Percentiles rank a stretch among this genome's conserved stretches.
Conservation (phyloP, 2,888 invertebrate genomes). For the Agrotis segetum region DNA sequence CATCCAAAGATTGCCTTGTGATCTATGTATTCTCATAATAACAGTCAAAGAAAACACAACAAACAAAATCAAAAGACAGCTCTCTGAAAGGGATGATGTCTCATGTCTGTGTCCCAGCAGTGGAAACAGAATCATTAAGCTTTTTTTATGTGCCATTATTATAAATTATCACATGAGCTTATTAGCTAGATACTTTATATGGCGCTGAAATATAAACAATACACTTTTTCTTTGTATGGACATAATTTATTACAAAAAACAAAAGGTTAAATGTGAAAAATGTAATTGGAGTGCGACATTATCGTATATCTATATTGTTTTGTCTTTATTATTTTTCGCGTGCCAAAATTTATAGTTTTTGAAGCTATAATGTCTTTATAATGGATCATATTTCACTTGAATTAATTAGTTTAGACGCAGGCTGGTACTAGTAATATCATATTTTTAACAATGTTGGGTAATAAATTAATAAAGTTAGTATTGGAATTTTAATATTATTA, state of each 20-base stretch:
- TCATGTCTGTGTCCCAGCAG: no score
- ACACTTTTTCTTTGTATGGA: slow-evolving; percentile 32
- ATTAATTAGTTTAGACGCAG: slow-evolving; percentile 24
- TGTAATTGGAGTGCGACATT: slow-evolving; percentile 25
- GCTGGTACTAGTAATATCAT: slow-evolving; percentile 25
- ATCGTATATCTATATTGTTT: slow-evolving; percentile 40
- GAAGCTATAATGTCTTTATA: slow-evolving; percentile 38
- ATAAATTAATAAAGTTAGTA: slow-evolving; percentile 52
- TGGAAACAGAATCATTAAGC: no score
- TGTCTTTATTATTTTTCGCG: slow-evolving; percentile 26
- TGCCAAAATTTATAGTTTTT: slow-evolving; percentile 32
- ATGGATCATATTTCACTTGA: slow-evolving; percentile 41
- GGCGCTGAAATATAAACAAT: slow-evolving; percentile 35
- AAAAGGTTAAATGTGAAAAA: slow-evolving; percentile 55
- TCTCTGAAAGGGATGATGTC: no score
- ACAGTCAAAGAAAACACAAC: no score
- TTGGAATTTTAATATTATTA: slow-evolving; percentile 48
- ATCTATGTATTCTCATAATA: no score
- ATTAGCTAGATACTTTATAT: slow-evolving; percentile 32
- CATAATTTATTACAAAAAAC: slow-evolving; percentile 33
- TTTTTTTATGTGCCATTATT: slow-evolving; percentile 21
- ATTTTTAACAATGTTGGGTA: slow-evolving; percentile 18
- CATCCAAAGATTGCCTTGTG: no score
- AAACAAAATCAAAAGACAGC: no score
- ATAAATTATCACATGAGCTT: slow-evolving; percentile 5